phyloP scores from a whole-genome alignment of 2,888 invertebrate genomes.

The Limnephilus lunatus region DNA sequence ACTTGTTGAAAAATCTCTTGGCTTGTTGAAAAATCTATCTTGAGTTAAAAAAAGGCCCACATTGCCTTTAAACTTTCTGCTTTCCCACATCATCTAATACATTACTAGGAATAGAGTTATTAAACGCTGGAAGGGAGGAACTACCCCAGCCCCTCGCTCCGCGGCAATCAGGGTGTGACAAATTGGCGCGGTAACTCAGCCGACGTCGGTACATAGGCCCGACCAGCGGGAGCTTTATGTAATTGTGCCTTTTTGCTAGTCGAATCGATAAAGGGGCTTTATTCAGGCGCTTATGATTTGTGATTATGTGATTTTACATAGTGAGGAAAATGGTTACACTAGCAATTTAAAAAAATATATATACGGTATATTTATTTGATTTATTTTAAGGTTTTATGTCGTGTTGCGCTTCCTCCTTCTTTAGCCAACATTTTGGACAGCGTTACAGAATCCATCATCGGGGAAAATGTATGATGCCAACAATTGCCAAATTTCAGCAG shows the following conservation, averaged over 20 bases:
- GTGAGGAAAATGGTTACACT: neutral
- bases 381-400: too few species aligned
- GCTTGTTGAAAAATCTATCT: neutral
- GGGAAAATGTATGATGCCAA: too few species aligned
- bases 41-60: neutral
- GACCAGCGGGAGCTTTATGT: neutral
- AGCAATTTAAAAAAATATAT: neutral
- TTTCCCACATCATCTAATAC: neutral
- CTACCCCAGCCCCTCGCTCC: neutral
- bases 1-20: too few species aligned
- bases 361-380: too few species aligned
- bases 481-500: too few species aligned
- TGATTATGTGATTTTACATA: neutral
- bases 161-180: conserved; percentile 18
- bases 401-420: too few species aligned
- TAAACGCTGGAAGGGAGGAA: neutral
- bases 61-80: neutral
- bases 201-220: neutral
- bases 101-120: neutral
- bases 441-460: too few species aligned
- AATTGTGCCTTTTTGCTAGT: conserved; percentile 22
- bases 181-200: conserved; percentile 9
- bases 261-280: neutral
- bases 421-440: too few species aligned
- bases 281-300: neutral